Evolutionary conservation across 2,797 vertebrate genomes (phyloP).

Genomic region (Zenarchopterus dispar): DNA sequence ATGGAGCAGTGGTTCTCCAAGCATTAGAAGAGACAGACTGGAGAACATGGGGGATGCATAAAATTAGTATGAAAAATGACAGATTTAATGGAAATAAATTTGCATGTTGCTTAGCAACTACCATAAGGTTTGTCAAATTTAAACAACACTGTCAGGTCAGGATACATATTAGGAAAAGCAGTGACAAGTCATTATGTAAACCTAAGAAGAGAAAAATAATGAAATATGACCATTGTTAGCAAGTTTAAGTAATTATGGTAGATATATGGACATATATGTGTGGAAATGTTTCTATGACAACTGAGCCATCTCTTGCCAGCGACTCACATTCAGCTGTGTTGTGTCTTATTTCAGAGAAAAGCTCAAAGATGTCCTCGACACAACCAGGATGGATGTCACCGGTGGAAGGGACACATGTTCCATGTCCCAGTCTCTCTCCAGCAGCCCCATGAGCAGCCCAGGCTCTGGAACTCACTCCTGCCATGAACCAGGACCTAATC

Average conservation of each 20-base stretch:
- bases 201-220: background rate
- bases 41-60: slow-evolving; percentile 51
- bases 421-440: slow-evolving; percentile 76
- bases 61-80: slow-evolving; percentile 46
- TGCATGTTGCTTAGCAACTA: slow-evolving; percentile 65
- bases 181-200: slow-evolving; percentile 4
- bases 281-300: no score
- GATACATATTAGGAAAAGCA: slow-evolving; percentile 7
- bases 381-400: slow-evolving; percentile 77
- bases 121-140: slow-evolving; percentile 35
- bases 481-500: slow-evolving; percentile 61
- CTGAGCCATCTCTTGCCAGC: no score
- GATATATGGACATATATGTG: no score
- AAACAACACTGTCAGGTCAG: slow-evolving; percentile 41
- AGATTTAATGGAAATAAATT: slow-evolving; percentile 61
- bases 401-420: slow-evolving; percentile 79
- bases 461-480: slow-evolving; percentile 57
- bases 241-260: no score
- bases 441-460: slow-evolving; percentile 76
- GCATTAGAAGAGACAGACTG: slow-evolving; percentile 31
- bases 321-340: background rate
- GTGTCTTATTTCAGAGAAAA: slow-evolving; percentile 85
- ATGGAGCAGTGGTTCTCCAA: slow-evolving; percentile 7
- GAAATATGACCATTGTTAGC: no score
- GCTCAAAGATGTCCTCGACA: slow-evolving; percentile 90